These are phyloP conservation scores for Bovichtus diacanthus DNA, from an alignment of 2,797 vertebrate species.

Conservation along the genomic window DNA sequence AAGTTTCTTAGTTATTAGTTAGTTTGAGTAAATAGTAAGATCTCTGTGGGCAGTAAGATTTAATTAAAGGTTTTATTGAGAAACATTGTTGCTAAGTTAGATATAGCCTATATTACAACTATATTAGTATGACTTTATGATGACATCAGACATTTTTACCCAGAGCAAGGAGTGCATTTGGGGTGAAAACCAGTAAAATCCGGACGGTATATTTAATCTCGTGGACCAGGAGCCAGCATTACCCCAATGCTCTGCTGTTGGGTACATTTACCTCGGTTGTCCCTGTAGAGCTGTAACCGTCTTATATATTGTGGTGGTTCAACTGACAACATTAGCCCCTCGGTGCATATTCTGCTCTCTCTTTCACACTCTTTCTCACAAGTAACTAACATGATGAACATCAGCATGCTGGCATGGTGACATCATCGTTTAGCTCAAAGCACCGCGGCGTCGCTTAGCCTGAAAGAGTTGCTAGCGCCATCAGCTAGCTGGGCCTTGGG, in stretches of 20 bases:
- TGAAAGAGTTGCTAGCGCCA: neutral
- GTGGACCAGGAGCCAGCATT: neutral
- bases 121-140: constrained; percentile 16
- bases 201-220: neutral
- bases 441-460: neutral
- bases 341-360: constrained; percentile 20
- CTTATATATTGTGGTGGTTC: constrained; percentile 4
- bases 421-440: neutral
- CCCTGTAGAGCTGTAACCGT: constrained; percentile 22
- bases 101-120: neutral
- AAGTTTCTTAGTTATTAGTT: constrained; percentile 6
- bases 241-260: constrained; percentile 2
- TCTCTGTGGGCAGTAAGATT: neutral
- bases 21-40: constrained; percentile 15
- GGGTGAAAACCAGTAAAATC: neutral
- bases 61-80: neutral
- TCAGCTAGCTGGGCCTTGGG: neutral
- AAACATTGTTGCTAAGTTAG: neutral
- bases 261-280: constrained; percentile 6
- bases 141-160: constrained; percentile 7
- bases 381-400: neutral
- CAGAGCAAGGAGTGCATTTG: neutral
- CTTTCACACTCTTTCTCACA: neutral
- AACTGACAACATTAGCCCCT: constrained; percentile 14
- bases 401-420: neutral